Evolutionary conservation across 2,113 vertebrate species (phyloP).

Genomic region (Castor canadensis): DNA sequence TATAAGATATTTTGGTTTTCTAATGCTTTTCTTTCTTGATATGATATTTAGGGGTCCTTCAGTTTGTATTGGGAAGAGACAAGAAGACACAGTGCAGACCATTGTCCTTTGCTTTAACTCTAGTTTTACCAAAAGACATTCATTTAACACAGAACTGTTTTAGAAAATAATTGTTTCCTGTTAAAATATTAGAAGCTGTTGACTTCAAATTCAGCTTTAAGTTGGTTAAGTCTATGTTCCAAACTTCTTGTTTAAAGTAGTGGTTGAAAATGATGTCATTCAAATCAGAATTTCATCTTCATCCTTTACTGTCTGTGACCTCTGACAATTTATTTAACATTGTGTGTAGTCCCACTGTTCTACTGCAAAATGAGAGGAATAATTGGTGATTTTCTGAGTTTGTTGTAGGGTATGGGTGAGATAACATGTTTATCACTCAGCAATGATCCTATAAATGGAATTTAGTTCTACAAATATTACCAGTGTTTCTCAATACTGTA

Average conservation of each 20-base stretch:
- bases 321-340: background rate
- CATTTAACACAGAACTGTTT: background rate
- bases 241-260: background rate
- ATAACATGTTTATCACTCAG: background rate
- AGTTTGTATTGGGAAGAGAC: background rate
- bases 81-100: background rate
- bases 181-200: background rate
- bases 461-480: background rate
- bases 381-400: background rate
- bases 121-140: background rate
- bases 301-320: background rate
- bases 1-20: background rate
- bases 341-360: background rate
- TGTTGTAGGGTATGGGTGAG: background rate
- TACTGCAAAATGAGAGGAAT: background rate
- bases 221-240: background rate
- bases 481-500: background rate
- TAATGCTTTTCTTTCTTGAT: background rate
- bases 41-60: background rate
- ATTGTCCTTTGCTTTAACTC: background rate
- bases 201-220: background rate
- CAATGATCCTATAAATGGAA: background rate
- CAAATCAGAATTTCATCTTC: background rate
- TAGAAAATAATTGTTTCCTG: background rate
- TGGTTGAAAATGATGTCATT: background rate